Percentiles rank a stretch among this genome's conserved stretches.
These are phyloP conservation scores for Hydrotaea cyrtoneurina DNA, from an alignment of 2,888 invertebrate species.

Conservation along the genomic window DNA sequence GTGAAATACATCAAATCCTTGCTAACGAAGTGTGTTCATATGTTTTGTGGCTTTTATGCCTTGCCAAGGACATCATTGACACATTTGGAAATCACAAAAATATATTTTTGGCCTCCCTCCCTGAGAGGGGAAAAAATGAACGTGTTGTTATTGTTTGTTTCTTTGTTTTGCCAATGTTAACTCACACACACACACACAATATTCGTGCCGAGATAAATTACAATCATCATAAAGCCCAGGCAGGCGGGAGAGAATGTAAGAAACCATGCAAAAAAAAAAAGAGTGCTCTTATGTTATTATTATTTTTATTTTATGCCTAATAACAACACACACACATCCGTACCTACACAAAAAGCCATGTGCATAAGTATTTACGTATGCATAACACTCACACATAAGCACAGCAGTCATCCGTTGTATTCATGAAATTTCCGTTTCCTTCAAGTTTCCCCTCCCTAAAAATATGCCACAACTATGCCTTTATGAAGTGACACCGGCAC, in stretches of 20 bases:
- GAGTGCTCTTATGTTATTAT: neutral
- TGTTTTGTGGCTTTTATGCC: conserved; percentile 9
- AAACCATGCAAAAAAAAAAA: too few species aligned
- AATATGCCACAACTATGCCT: neutral
- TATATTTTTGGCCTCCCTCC: neutral
- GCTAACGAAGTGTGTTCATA: neutral
- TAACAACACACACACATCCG: neutral
- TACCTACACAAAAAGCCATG: neutral
- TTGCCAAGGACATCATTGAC: conserved; percentile 61
- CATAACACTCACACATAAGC: neutral
- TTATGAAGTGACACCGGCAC: too few species aligned
- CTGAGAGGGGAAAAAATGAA: neutral
- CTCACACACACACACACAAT: too few species aligned
- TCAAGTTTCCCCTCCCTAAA: neutral
- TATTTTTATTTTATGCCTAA: neutral
- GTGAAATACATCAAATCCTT: conserved; percentile 17
- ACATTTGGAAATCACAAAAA: conserved; percentile 47
- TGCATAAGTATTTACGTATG: neutral
- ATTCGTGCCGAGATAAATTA: conserved; percentile 33
- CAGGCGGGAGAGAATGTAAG: neutral
- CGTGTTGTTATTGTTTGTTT: neutral
- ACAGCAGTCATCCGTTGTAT: neutral
- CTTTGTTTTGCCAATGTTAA: conserved; percentile 6
- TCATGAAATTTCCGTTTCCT: neutral
- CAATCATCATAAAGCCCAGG: conserved; percentile 35